Evolutionary conservation across 2,888 invertebrate species (phyloP), one percentile per base, ranked within the genome.

Genomic region (Plebejus melissa): DNA sequence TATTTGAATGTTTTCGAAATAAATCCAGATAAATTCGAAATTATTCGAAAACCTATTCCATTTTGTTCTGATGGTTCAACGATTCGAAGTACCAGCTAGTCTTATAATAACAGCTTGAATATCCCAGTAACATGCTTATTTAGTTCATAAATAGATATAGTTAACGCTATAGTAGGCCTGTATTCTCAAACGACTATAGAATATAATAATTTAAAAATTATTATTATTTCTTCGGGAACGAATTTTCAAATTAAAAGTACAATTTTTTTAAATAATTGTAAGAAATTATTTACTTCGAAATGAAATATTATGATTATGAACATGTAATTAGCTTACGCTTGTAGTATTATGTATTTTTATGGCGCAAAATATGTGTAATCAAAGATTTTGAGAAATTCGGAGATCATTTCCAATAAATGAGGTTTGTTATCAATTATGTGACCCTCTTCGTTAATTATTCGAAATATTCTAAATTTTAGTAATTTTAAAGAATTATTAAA

Each of bases 51-150:
- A 65, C 60, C 28, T 36, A 65, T 65, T 65, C 32, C 32, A 36
- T 65, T 65, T 36, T 74, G 74, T 77, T 79, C 74, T 79, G 79
- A 78, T 76, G 76, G 77, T 77, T 75, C 79, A 72, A 77, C 74
- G 78, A 77, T 76, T 69, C 38, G 75, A 83, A 83, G 83, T 86
- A 88, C 82, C 83, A 83, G 84, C 90, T 90, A 90, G 90, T 90
- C 89, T 85, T 79, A 78, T 78, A 78, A 76, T 79, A 78, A 77
- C 79, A 79, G 77, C 79, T 78, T 76, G 76, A 79, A 28, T 71
- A 46, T 72, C 50, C 72, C 50, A 50, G 50, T 28, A 54, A 72
- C 32, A 32, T 50, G 72, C 72, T 50, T 50, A 72, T 72, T 28
- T 54, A 72, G 50, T 32, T 13, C 9, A 32, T 71, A 28, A 54